phyloP scores from a whole-genome alignment of 92 coral and sea anemone genomes.

The Actinostola sp. region DNA sequence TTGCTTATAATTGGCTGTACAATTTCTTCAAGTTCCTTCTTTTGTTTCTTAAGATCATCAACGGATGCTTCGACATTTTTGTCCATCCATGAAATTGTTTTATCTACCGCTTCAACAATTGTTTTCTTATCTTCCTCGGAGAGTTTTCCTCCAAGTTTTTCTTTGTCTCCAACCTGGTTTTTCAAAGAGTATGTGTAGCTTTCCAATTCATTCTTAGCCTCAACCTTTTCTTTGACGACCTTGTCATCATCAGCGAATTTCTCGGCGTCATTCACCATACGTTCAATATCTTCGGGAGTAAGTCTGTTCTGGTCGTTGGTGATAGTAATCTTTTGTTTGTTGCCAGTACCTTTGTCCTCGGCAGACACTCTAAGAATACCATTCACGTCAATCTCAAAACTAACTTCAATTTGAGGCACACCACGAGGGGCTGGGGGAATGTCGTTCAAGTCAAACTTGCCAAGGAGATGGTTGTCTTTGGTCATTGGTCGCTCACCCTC shows the following conservation, averaged over 20 bases:
- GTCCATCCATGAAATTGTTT: conserved; percentile 93
- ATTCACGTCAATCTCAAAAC: conserved; percentile 97
- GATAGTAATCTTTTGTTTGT: conserved; percentile 97
- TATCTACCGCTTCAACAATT: conserved; percentile 83
- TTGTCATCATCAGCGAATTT: conserved; percentile 99
- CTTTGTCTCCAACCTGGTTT: conserved; percentile 98
- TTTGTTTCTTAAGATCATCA: conserved; percentile 90
- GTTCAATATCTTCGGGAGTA: conserved; percentile 96
- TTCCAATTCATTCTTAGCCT: conserved; percentile 92
- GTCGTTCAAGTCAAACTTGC: conserved; percentile 95
- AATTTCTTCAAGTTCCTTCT: conserved; percentile 93
- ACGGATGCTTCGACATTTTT: conserved; percentile 85
- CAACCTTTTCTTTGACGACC: conserved; percentile 89
- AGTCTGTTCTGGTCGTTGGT: conserved; percentile 98
- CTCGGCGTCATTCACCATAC: conserved; percentile 98
- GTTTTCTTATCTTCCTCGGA: conserved; percentile 97
- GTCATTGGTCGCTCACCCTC: conserved; percentile 99
- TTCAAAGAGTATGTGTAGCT: conserved; percentile 96
- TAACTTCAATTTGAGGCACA: conserved; percentile 96
- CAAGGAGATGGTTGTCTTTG: conserved; percentile 91
- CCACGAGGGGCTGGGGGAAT: conserved; percentile 99
- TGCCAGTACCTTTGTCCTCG: conserved; percentile 99
- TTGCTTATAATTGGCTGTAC: conserved; percentile 99
- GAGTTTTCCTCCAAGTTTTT: conserved; percentile 95
- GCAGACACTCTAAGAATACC: conserved; percentile 98